A percentile compares a stretch with the other conserved stretches of the same genome.
These are phyloP conservation scores for Gobiocypris rarus DNA, from an alignment of 2,113 vertebrate genomes.

Conservation along the genomic window DNA sequence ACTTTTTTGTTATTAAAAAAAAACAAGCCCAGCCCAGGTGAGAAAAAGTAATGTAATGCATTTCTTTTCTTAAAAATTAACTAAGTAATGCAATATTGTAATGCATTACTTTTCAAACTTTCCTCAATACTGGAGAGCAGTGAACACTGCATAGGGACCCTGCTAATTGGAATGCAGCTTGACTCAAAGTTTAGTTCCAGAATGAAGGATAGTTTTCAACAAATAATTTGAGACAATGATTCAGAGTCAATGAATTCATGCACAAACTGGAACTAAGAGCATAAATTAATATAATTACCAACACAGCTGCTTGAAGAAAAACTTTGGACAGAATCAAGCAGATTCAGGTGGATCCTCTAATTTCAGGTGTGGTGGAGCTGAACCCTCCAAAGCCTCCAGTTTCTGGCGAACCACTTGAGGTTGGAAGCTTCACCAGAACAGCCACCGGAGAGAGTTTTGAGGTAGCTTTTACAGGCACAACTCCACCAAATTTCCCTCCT, in stretches of 20 bases:
- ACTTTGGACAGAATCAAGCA: neutral
- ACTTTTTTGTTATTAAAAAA: no score
- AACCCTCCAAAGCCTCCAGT: conserved; percentile 64
- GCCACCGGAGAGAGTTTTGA: conserved; percentile 67
- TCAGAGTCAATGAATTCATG: neutral
- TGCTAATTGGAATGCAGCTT: no score
- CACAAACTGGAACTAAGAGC: neutral
- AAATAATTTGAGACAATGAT: neutral
- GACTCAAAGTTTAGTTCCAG: neutral
- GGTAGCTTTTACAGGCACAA: conserved; percentile 11
- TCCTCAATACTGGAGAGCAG: no score
- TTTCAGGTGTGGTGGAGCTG: conserved; percentile 67
- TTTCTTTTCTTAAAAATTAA: no score
- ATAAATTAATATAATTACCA: neutral
- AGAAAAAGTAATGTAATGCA: no score
- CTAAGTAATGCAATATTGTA: no score
- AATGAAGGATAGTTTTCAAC: neutral
- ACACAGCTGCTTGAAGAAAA: neutral
- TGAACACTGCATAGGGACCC: no score
- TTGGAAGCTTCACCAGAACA: conserved; percentile 64
- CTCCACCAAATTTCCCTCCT: conserved; percentile 66
- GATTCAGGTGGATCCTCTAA: neutral
- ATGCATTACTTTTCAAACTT: no score
- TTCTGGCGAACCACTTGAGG: conserved; percentile 38
- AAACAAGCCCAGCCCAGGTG: no score